Evolutionary conservation across 2,888 invertebrate species (phyloP), one percentile per base, ranked within the genome.

Genomic region (Argyresthia albistria): DNA sequence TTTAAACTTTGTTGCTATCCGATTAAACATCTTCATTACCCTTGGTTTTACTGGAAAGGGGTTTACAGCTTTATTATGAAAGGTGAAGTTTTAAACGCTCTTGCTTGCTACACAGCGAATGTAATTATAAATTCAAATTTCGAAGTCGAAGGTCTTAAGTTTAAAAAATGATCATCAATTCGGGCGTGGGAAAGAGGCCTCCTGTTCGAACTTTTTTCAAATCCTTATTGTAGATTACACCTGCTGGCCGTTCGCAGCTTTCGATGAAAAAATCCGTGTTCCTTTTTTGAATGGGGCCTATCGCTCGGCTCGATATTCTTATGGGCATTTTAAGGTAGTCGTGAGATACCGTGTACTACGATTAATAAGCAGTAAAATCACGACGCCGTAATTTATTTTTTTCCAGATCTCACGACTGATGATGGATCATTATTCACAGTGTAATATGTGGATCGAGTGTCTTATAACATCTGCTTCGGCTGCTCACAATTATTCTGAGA

Each of bases 131-230:
- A 47, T 47, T 47, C 35, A n/a, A 47, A 47, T 25, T 25, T 25
- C 6, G 25, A 25, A 2, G 25, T 25, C 25, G 25, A 25, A 25
- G 6, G 25, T 25, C 25, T 25, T 4, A 25, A 47, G 11, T 42
- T 42, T 47, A 16, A 47, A 47, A 46, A 47, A 35, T 47, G 47
- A 47, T 47, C 35, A 47, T 47, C 46, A 47, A 47, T 47, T 47
- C 39, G 76, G 79, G 72, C 86, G 86, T 87, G 86, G 86, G 86
- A 86, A 87, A 81, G 82, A 79, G 75, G 84, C 84, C 86, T 84
- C 72, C 86, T 84, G 84, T 79, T 81, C 76, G 68, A 70, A 73
- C 69, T 73, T 76, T 76, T 80, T 82, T 80, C 78, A 79, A 83
- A 84, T 76, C 73, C 74, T 78, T 74, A 78, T 83, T 50, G 50